Percentiles rank a stretch among this genome's conserved stretches.
phyloP scores from a whole-genome alignment of 2,113 vertebrate genomes.

The Crotalus viridis region DNA sequence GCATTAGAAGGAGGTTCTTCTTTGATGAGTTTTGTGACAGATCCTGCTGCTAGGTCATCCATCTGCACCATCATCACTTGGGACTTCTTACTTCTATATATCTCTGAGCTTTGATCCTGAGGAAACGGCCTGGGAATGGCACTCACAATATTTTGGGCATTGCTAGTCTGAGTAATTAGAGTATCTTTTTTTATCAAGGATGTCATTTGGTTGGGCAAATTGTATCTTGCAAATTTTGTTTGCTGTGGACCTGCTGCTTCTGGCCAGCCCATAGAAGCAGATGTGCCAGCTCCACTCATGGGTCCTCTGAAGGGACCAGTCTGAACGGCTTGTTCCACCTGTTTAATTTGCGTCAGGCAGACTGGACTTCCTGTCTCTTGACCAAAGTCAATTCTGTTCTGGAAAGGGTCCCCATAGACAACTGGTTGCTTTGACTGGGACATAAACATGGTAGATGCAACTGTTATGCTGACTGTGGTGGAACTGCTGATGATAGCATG shows the following conservation, averaged over 20 bases:
- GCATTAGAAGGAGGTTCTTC: slow-evolving; percentile 79
- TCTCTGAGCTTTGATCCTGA: slow-evolving; percentile 75
- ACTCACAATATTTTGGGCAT: slow-evolving; percentile 68
- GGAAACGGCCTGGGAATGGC: slow-evolving; percentile 79
- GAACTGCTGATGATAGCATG: slow-evolving; percentile 80
- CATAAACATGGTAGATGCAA: slow-evolving; percentile 85
- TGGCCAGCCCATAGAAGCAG: slow-evolving; percentile 77
- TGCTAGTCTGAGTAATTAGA: slow-evolving; percentile 79
- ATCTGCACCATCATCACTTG: slow-evolving; percentile 94
- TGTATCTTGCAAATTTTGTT: slow-evolving; percentile 87
- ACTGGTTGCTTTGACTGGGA: slow-evolving; percentile 86
- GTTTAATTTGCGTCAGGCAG: slow-evolving; percentile 87
- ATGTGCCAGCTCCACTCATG: slow-evolving; percentile 45
- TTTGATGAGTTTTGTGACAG: slow-evolving; percentile 88
- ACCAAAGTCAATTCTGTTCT: slow-evolving; percentile 91
- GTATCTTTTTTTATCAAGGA: slow-evolving; percentile 85
- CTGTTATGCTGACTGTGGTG: slow-evolving; percentile 85
- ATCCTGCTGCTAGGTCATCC: slow-evolving; percentile 76
- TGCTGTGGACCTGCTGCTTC: slow-evolving; percentile 78
- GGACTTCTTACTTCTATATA: slow-evolving; percentile 81
- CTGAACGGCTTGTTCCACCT: slow-evolving; percentile 74
- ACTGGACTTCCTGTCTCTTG: slow-evolving; percentile 87
- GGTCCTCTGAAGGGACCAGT: slow-evolving; percentile 56
- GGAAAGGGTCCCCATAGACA: slow-evolving; percentile 93
- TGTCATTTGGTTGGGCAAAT: slow-evolving; percentile 84